These are phyloP conservation scores for Phasianus colchicus DNA, from an alignment of 2,113 vertebrate species.

Conservation along the genomic window DNA sequence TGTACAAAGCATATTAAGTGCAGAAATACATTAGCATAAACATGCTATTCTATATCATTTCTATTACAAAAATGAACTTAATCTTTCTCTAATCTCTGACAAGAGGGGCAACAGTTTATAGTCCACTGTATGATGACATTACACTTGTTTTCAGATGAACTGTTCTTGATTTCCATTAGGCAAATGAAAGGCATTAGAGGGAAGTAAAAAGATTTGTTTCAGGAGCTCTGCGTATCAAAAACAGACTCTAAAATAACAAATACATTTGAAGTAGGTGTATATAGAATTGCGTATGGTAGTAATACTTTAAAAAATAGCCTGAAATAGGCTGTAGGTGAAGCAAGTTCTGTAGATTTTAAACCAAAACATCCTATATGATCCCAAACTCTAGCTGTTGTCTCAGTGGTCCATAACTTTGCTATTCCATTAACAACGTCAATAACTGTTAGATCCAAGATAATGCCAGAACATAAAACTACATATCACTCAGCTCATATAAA, in stretches of 20 bases:
- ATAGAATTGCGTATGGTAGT: background rate
- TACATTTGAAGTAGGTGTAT: background rate
- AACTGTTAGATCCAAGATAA: background rate
- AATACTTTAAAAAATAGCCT: background rate
- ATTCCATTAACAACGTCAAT: background rate
- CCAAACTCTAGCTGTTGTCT: background rate
- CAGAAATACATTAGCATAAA: background rate
- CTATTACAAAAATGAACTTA: background rate
- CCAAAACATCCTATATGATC: background rate
- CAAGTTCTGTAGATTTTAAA: slow-evolving; percentile 18
- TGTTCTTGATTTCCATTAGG: background rate
- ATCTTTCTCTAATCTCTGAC: background rate
- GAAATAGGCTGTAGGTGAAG: background rate
- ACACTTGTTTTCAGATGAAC: background rate
- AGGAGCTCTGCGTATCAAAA: background rate
- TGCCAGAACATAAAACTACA: background rate
- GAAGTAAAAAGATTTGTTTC: background rate
- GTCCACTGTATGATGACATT: background rate
- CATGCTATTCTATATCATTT: background rate
- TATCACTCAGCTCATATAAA: background rate
- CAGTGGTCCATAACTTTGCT: background rate
- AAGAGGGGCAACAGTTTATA: background rate
- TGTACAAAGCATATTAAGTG: background rate
- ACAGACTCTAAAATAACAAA: background rate
- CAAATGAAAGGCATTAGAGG: background rate